These are phyloP conservation scores for Tenualosa thibaudeaui DNA, from an alignment of 2,797 vertebrate genomes.

Conservation along the genomic window DNA sequence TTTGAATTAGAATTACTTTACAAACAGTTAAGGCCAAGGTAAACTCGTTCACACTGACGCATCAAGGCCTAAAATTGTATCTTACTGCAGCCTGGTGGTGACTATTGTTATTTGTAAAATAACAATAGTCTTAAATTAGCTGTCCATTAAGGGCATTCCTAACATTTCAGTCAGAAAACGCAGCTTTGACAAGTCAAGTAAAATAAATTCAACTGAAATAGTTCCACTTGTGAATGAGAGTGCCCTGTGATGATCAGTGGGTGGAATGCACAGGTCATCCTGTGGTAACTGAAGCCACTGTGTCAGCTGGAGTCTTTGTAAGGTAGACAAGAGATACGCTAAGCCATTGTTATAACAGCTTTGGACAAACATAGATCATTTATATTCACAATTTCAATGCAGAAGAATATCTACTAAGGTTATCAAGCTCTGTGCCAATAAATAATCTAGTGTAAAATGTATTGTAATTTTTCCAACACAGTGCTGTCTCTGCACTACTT, in stretches of 20 bases:
- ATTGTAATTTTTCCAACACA: background rate
- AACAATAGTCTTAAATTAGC: background rate
- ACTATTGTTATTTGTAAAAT: background rate
- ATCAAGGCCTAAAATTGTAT: background rate
- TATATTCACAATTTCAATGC: background rate
- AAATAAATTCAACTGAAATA: too few relatives aligned
- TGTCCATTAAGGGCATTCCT: too few relatives aligned
- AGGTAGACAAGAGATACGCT: background rate
- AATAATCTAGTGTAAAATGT: background rate
- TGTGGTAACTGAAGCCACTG: background rate
- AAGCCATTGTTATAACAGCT: background rate
- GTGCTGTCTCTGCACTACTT: too few relatives aligned
- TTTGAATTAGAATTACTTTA: background rate
- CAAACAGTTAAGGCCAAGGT: background rate
- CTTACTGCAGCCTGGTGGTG: slow-evolving; percentile 61
- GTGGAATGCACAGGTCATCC: background rate
- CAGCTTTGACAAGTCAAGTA: too few relatives aligned
- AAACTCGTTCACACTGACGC: background rate
- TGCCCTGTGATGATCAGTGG: background rate
- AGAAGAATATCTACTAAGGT: background rate
- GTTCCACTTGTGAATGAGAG: background rate
- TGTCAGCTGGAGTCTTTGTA: slow-evolving; percentile 6
- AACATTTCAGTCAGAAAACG: too few relatives aligned
- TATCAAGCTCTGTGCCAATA: background rate
- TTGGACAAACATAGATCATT: background rate